A percentile compares a stretch with the other conserved stretches of the same genome.
Evolutionary conservation across 2,888 invertebrate genomes (phyloP).

Genomic region (Leptopterna dolabrata): DNA sequence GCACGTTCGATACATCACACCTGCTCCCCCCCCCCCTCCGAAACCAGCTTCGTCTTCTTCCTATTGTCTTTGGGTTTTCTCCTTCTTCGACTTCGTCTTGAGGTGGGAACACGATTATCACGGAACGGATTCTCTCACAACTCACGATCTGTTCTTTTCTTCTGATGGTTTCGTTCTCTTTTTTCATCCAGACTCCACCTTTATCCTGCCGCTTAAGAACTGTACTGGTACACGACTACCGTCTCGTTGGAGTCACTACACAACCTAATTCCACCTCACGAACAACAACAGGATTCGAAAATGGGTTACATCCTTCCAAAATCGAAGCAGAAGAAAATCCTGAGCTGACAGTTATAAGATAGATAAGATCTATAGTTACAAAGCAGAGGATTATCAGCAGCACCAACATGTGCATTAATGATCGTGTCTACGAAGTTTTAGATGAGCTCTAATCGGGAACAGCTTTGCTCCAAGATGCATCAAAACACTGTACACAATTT

Average conservation of each 20-base stretch:
- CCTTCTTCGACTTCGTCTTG: background rate
- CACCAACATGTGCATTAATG: too few species aligned
- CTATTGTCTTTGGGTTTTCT: constrained; percentile 6
- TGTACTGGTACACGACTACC: constrained; percentile 3
- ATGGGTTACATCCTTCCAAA: background rate
- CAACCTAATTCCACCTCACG: background rate
- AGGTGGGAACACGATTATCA: constrained; percentile 41
- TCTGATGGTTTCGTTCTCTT: background rate
- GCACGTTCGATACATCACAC: constrained; percentile 40
- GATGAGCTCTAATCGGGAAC: too few species aligned
- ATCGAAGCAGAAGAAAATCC: background rate
- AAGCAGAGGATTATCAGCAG: too few species aligned
- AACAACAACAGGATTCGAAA: background rate
- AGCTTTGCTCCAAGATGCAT: too few species aligned
- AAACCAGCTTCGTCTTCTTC: background rate
- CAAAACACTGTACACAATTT: too few species aligned
- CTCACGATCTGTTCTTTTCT: constrained; percentile 11
- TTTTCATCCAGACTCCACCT: background rate
- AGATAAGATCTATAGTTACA: too few species aligned
- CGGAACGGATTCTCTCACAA: constrained; percentile 35
- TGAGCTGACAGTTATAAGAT: too few species aligned
- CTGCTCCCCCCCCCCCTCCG: constrained; percentile 5
- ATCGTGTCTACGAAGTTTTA: too few species aligned
- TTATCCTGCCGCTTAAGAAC: constrained; percentile 2
- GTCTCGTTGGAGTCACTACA: background rate